These are phyloP conservation scores for Typhlichthys subterraneus DNA, from an alignment of 2,797 vertebrate genomes.

Conservation along the genomic window DNA sequence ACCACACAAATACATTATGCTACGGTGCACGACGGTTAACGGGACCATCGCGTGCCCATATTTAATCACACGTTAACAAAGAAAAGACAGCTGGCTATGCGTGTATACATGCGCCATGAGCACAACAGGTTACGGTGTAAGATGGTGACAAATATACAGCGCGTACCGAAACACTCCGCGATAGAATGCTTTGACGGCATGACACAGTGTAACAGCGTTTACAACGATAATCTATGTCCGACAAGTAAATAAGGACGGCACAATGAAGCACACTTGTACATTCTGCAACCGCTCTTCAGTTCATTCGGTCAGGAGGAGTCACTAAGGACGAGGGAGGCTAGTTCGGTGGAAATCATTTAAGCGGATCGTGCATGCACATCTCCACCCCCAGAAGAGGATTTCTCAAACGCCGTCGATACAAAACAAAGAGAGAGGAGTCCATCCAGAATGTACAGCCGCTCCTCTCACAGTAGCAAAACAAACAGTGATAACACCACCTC, in stretches of 20 bases:
- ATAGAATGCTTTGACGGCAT: constrained; percentile 60
- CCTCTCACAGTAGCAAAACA: constrained; percentile 81
- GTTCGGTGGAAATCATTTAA: constrained; percentile 74
- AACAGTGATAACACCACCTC: constrained; percentile 42
- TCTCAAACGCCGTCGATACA: constrained; percentile 49
- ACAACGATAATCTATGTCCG: constrained; percentile 46
- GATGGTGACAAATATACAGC: constrained; percentile 51
- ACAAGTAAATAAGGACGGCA: constrained; percentile 35
- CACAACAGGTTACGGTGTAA: constrained; percentile 51
- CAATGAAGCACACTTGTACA: constrained; percentile 37
- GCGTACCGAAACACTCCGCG: constrained; percentile 12
- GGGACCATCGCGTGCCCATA: constrained; percentile 38
- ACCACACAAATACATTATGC: constrained; percentile 74
- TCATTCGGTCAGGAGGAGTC: constrained; percentile 60
- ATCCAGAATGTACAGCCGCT: constrained; percentile 73
- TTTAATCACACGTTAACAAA: constrained; percentile 43
- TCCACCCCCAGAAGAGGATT: constrained; percentile 76
- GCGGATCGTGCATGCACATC: constrained; percentile 93
- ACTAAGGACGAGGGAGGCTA: constrained; percentile 35
- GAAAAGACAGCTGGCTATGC: constrained; percentile 27
- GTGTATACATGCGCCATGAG: constrained; percentile 53
- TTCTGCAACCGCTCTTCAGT: constrained; percentile 57
- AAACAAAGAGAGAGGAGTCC: constrained; percentile 42
- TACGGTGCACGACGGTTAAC: constrained; percentile 72
- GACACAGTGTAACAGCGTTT: constrained; percentile 48